Evolutionary conservation across 2,113 vertebrate genomes (phyloP), one percentile per base, ranked within the genome.

Genomic region (Pao palembangensis): DNA sequence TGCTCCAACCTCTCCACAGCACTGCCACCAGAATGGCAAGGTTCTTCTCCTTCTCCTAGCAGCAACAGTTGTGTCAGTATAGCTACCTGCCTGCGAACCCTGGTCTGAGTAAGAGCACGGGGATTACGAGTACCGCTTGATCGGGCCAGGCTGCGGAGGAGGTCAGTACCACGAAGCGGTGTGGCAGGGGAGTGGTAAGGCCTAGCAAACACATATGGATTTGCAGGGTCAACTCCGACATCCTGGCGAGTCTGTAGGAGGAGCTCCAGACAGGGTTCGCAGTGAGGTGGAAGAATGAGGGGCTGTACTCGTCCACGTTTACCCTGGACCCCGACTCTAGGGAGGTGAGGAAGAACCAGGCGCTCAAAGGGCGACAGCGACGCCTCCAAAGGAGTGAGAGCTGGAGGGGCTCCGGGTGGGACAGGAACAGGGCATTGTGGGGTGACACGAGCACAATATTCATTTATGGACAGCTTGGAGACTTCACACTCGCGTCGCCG

Each of bases 181-280:
- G 91, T 92, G 59, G 91, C 90, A 0, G 91, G 90, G 5, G 90
- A 91, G 71, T 92, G 91, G 75, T 88, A 92, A 0, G 91, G 91
- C 34, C 91, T 76, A 11, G 91, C 91, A 4, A 92, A 92, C 16
- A 92, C 79, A 0, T 90, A 92, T 0, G 86, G 91, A 73, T 91
- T 92, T 20, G 76, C 50, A 0, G 89, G 90, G 51, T 92, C 91
- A 0, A 92, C 90, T 8, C 91, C 90, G 8, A 91, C 91, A 0
- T 88, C 89, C 0, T 82, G 75, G 6, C 91, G 78, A 0, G 91
- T 91, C 81, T 90, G 83, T 49, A 92, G 77, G 10, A 92, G 88
- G 49, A 92, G 88, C 61, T 92, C 90, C 79, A 92, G 79, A 34
- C 91, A 91, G 10, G 87, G 82, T 58, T 92, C 91, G 1, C 88